Base-by-base conservation (phyloP, 2,888 invertebrate species). In the Perdita meconis region DNA sequence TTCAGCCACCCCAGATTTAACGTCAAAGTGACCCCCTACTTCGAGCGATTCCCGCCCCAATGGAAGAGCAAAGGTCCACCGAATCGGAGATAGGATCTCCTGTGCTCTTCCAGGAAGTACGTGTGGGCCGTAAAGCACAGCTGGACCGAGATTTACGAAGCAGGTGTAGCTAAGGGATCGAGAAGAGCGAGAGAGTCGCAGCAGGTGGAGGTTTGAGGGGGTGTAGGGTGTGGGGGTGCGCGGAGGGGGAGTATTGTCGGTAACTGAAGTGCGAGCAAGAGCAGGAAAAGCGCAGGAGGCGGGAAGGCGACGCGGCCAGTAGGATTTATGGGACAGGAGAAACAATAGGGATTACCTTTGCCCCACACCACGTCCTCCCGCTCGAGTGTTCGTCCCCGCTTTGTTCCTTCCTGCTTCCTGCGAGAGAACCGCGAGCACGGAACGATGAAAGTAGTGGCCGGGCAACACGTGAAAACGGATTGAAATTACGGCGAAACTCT, bases 281-380 rank as follows among this genome's bases (percentile, higher is more conserved):
- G 40, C 22, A 47, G 53, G 40, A 66, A 66, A 71, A 72, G 68
- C 51, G 44, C 26, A 65, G 75, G 81, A 67, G 78, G 81, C 65
- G 55, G 72, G 59, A 78, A 60, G 74, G 68, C 61, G 77, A 75
- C 55, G 61, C 67, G 76, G 78, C 82, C 72, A 79, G 76, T 75
- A 77, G 86, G 86, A 89, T 89, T 89, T 89, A 89, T 89, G 84
- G 85, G 86, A 86, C 86, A 85, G 83, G 61, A 84, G 88, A 89
- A 89, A 89, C 89, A 88, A 89, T 89, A 87, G 87, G 86, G 87
- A 88, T 89, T 75, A 71, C 78, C 72, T 66, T 83, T 78, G 74
- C 69, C 75, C 72, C 72, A 80, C 60, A 30, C 56, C 44, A 22
- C 47, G 47, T 22, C 47, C 47, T 56, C 66, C 63, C 42, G 12